A percentile compares a stretch with the other conserved stretches of the same genome.
Conservation (phyloP, 2,797 vertebrate genomes). For the Cirrhinus mrigala region DNA sequence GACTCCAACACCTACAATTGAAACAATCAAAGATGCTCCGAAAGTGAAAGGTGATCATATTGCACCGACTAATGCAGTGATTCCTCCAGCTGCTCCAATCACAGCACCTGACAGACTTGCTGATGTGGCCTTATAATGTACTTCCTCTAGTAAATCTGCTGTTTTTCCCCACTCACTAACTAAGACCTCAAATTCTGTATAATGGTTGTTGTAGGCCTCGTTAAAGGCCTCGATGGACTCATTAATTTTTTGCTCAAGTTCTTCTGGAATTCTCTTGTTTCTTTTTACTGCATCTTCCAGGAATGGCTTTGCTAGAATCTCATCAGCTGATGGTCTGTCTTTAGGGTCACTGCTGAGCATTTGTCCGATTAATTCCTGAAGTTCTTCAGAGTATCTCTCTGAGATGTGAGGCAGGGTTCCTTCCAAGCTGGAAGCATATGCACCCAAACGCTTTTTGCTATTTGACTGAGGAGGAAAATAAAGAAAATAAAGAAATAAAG, state of each 20-base stretch:
- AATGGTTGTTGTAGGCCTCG: not conserved
- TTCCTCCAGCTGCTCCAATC: constrained; percentile 33
- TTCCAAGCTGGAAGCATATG: not conserved
- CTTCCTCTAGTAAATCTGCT: constrained; percentile 23
- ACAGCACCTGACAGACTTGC: constrained; percentile 26
- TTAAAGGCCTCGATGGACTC: not conserved
- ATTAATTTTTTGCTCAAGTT: rapidly evolving
- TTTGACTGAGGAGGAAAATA: not conserved
- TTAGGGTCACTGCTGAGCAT: not conserved
- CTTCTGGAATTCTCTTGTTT: not conserved
- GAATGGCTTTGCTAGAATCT: constrained; percentile 8
- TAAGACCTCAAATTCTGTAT: not conserved
- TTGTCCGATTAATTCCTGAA: not conserved
- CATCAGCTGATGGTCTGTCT: not conserved
- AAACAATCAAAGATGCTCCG: constrained; percentile 44
- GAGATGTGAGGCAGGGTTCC: not conserved
- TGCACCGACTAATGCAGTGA: constrained; percentile 25
- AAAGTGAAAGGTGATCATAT: constrained; percentile 27
- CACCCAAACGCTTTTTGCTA: not conserved
- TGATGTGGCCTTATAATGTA: constrained; percentile 32
- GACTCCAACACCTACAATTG: not conserved
- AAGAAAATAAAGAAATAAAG: too few relatives aligned
- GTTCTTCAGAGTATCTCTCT: not conserved
- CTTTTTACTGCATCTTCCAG: rapidly evolving
- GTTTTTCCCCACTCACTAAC: not conserved